Conservation (phyloP, 2,113 vertebrate genomes). For the Peromyscus leucopus region DNA sequence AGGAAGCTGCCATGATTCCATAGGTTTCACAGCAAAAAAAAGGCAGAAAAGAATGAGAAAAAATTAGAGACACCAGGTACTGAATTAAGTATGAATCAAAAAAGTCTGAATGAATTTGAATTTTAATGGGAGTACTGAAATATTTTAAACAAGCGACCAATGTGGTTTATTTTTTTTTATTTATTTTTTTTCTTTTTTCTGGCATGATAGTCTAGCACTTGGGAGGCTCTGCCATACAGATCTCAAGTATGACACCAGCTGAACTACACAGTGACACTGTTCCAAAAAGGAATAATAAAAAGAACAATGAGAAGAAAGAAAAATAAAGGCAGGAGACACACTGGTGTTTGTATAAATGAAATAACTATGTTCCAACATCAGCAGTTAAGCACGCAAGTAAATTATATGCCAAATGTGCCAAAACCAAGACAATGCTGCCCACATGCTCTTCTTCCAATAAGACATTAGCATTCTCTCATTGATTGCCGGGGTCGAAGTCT, state of each 20-base stretch:
- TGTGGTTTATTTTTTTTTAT: neutral
- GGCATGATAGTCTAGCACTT: neutral
- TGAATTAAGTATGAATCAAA: neutral
- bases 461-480: neutral
- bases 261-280: neutral
- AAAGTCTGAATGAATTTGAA: neutral
- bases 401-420: neutral
- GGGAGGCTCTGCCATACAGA: neutral
- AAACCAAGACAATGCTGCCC: neutral
- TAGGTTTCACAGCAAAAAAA: neutral
- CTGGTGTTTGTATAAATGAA: neutral
- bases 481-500: neutral
- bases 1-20: neutral
- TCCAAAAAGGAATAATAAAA: neutral
- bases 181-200: neutral
- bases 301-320: neutral
- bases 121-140: neutral
- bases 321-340: no score
- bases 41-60: neutral
- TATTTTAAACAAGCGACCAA: neutral
- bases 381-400: neutral
- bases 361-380: slow-evolving; percentile 17
- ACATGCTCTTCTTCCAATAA: neutral
- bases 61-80: neutral
- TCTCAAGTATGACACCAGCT: neutral